These are phyloP conservation scores for Timandra comae DNA, from an alignment of 2,888 invertebrate genomes.

Conservation along the genomic window DNA sequence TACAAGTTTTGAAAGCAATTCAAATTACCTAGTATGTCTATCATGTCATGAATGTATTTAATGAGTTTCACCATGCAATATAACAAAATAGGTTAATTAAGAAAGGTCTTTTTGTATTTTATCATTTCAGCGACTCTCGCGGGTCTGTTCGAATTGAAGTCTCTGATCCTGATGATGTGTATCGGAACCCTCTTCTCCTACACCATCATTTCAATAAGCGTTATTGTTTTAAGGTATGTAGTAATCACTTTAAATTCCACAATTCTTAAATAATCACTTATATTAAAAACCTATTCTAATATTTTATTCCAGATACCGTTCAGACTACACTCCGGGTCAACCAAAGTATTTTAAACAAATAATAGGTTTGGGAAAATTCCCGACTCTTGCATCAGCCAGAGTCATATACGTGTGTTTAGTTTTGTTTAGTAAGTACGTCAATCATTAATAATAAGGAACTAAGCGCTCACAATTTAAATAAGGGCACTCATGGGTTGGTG, in stretches of 20 bases:
- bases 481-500: no score
- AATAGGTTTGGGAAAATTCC: slow-evolving; percentile 36
- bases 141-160: slow-evolving; percentile 85
- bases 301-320: slow-evolving; percentile 51
- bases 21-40: no score
- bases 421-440: slow-evolving; percentile 41
- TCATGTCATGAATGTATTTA: no score
- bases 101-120: slow-evolving; percentile 22
- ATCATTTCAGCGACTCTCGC: slow-evolving; percentile 80
- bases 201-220: slow-evolving; percentile 89
- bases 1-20: no score
- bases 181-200: slow-evolving; percentile 90
- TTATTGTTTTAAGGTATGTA: slow-evolving; percentile 84
- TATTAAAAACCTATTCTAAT: no score
- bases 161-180: slow-evolving; percentile 90
- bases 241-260: neutral
- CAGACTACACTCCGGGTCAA: slow-evolving; percentile 24
- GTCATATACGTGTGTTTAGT: slow-evolving; percentile 36
- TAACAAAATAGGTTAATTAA: no score
- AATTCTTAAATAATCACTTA: neutral
- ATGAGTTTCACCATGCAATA: no score
- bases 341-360: slow-evolving; percentile 34
- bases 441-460: no score
- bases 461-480: no score
- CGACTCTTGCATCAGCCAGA: slow-evolving; percentile 31